phyloP scores from a whole-genome alignment of 2,888 invertebrate genomes.

The Apamea monoglypha region DNA sequence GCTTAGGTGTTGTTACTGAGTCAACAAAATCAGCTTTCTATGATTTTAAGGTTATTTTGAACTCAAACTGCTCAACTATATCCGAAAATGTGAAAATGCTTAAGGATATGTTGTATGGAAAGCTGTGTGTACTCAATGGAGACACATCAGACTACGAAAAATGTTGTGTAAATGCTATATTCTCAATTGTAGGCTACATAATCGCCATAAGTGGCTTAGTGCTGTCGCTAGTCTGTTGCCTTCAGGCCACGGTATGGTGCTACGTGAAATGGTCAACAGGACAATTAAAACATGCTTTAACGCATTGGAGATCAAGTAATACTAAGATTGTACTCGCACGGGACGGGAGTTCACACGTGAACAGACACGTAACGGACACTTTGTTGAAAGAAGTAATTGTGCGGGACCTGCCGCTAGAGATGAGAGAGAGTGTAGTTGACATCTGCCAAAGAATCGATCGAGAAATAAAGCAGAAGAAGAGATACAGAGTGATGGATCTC shows the following conservation, averaged over 20 bases:
- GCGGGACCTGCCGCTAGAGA: constrained; percentile 79
- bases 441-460: constrained; percentile 77
- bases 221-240: constrained; percentile 70
- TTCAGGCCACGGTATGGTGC: constrained; percentile 68
- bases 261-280: constrained; percentile 68
- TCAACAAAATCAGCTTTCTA: constrained; percentile 34
- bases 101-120: constrained; percentile 78
- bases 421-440: constrained; percentile 76
- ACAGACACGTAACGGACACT: constrained; percentile 73
- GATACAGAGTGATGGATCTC: constrained; percentile 74
- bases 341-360: constrained; percentile 51
- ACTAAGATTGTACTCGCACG: constrained; percentile 34
- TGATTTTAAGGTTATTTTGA: constrained; percentile 67
- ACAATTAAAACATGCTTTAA: constrained; percentile 59
- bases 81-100: constrained; percentile 81
- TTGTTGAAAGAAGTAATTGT: constrained; percentile 81
- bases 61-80: constrained; percentile 81
- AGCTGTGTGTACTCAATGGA: constrained; percentile 67
- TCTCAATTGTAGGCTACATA: constrained; percentile 73
- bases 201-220: constrained; percentile 70
- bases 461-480: constrained; percentile 75
- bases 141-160: constrained; percentile 70
- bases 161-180: constrained; percentile 73
- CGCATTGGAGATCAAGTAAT: constrained; percentile 56
- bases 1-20: constrained; percentile 73